Evolutionary conservation across 1,140 invertebrate species (phyloP), one percentile per base, ranked within the genome.

Genomic region (Zaprionus lachaisei): DNA sequence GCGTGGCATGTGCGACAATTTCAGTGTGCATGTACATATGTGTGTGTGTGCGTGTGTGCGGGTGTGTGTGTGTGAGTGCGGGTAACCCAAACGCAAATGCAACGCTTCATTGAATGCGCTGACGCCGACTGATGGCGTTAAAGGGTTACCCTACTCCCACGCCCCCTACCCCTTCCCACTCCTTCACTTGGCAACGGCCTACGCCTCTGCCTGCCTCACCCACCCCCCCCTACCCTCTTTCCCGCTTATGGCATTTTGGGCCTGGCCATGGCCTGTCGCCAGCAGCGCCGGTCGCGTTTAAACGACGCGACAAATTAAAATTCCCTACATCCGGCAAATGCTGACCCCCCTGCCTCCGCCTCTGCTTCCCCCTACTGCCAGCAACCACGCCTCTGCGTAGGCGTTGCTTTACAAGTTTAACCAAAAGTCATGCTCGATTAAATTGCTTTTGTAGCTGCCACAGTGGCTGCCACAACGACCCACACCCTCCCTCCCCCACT

Each of bases 391-490:
- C 54, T 56, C 65, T 71, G 85, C 72, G 85, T 89, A 85, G 86
- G 85, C 85, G 85, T 87, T 89, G 85, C 85, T 90, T 79, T 82
- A 91, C 86, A 91, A 91, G 86, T 90, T 85, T 78, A 91, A 91
- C 79, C 81, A 87, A 84, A 91, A 91, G 83, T 91, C 89, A 91
- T 91, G 89, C 89, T 91, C 89, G 89, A 91, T 91, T 91, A 91
- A 91, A 91, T 91, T 91, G 89, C 83, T 62, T 82, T 91, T 90
- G 83, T 65, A 58, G 76, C 47, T 60, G 69, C 14, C 17, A 49
- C 44, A 37, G 65, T 44, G 51, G 73, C 56, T 49, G 66, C 64
- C 22, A 28, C 28, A 34, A 38, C 34, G n/a, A 2, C 28, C 28
- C 28, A 9, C 28, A 9, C 28, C 7, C 2, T 31, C 6, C 6